Evolutionary conservation across 2,113 vertebrate genomes (phyloP), one percentile per base, ranked within the genome.

Genomic region (Brevimyrus niger): DNA sequence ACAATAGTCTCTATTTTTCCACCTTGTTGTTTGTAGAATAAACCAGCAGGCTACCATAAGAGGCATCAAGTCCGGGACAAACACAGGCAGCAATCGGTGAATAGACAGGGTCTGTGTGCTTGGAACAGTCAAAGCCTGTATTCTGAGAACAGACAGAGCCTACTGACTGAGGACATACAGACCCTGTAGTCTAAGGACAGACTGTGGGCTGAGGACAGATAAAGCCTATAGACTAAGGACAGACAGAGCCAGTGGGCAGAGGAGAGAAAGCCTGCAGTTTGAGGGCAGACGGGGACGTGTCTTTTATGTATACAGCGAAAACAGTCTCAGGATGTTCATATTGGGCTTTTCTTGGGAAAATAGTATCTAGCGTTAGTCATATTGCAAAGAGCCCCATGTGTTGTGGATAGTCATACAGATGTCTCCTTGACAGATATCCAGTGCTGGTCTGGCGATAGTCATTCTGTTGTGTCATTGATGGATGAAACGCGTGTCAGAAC

Each of bases 1-100:
- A 84, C 50, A 87, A 87, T 87, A 55, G 85, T 87, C 27, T 87
- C 47, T 80, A 27, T 80, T 86, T 87, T 51, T 53, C 27, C 11
- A 48, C 21, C 27, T 31, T 87, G 85, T 87, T 86, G 84, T 53
- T n/a, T 21, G 85, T 51, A 55, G 50, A 87, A 17, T 53, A 86
- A 87, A 38, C 31, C 31, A 87, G 13, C 27, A 50, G 1, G 50
- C 47, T 42, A 84, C 42, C 44, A 46, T 11, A 19, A 84, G 42
- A 84, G 8, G 82, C 44, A 84, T 84, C 44, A 47, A 84, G 44
- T 5, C 21, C 47, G 42, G 82, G 1, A 23, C 48, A 85, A 85
- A 50, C 13, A 51, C 23, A 86, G 50, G 8, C n/a, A 87, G n/a
- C 13, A 53, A 9, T 8, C 6, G 31, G 15, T 5, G 10, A 87